Evolutionary conservation across 1,140 invertebrate species (phyloP).

Genomic region (Drosophila bocki): DNA sequence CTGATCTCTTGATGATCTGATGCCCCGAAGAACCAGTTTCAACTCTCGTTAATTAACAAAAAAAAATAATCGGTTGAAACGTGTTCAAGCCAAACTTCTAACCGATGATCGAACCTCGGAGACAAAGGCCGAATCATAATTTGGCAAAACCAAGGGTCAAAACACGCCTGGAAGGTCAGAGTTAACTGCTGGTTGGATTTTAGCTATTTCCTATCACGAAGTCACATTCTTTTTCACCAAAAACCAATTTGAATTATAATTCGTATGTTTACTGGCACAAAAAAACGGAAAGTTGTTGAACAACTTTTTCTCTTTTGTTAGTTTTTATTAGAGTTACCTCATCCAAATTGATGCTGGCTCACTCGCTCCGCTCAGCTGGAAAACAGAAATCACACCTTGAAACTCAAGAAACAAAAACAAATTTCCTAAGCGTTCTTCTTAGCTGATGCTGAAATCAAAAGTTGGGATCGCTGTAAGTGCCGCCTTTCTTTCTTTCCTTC

Average conservation of each 20-base stretch:
- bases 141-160: conserved; percentile 66
- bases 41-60: conserved; percentile 68
- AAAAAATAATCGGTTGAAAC: conserved; percentile 53
- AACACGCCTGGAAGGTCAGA: conserved; percentile 68
- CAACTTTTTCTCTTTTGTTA: conserved; percentile 37
- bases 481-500: not conserved
- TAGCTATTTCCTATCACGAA: conserved; percentile 30
- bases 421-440: conserved; percentile 32
- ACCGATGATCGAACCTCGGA: conserved; percentile 37
- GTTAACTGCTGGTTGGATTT: conserved; percentile 16
- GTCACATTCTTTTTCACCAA: conserved; percentile 17
- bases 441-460: conserved; percentile 76
- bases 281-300: conserved; percentile 60
- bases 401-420: conserved; percentile 19
- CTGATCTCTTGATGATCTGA: conserved; percentile 57
- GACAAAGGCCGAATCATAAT: conserved; percentile 49
- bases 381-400: conserved; percentile 27
- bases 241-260: conserved; percentile 28
- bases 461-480: conserved; percentile 45
- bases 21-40: conserved; percentile 58
- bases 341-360: conserved; percentile 10
- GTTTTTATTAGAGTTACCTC: conserved; percentile 24
- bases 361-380: conserved; percentile 2
- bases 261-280: conserved; percentile 15
- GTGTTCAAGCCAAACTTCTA: conserved; percentile 66